Evolutionary conservation across 2,888 invertebrate species (phyloP).

Genomic region (Coremacera marginata): DNA sequence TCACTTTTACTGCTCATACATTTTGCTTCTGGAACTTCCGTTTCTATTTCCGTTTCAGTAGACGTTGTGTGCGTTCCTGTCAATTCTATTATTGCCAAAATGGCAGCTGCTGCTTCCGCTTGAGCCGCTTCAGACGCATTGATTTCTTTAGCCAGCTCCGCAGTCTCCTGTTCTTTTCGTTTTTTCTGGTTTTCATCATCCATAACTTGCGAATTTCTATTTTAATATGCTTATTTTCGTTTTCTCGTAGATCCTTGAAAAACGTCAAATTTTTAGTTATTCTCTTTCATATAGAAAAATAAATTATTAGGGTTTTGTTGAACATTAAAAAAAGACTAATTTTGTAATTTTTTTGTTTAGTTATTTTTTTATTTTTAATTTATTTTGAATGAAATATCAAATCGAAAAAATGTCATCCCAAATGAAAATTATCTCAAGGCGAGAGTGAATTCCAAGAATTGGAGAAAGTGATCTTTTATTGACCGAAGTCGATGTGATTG

Average conservation of each 20-base stretch:
- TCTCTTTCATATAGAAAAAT: neutral
- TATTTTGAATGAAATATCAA: neutral
- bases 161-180: neutral
- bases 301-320: slow-evolving; percentile 13
- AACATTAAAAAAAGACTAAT: neutral
- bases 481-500: too few relatives aligned
- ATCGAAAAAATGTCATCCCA: neutral
- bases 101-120: neutral
- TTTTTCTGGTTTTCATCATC: neutral
- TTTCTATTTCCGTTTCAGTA: slow-evolving; percentile 42
- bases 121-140: neutral
- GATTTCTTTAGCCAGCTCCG: neutral
- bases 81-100: slow-evolving; percentile 18
- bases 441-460: too few relatives aligned
- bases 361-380: neutral
- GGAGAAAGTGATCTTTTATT: too few relatives aligned
- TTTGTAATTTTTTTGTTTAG: neutral
- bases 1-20: neutral
- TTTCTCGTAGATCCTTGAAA: neutral
- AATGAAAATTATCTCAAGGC: neutral
- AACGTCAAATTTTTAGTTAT: slow-evolving; percentile 11
- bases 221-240: neutral
- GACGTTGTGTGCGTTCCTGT: slow-evolving; percentile 46
- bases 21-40: neutral
- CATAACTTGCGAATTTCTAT: slow-evolving; percentile 22